Conservation (phyloP, 2,888 invertebrate genomes). For the Vannuccia rotundouncinata region DNA sequence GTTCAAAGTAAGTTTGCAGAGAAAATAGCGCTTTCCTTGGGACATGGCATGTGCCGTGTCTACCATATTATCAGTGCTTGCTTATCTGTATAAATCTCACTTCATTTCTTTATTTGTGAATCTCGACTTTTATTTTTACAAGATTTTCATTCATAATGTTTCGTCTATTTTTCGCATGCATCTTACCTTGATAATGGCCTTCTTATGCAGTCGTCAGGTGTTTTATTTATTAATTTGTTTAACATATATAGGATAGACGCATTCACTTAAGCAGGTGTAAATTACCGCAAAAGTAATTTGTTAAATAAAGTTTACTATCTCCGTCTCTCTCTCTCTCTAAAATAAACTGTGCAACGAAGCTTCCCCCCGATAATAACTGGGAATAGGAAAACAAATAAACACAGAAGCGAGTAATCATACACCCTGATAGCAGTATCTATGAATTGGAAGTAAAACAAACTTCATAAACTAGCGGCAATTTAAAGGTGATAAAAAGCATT, state of each 20-base stretch:
- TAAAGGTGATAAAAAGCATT: neutral
- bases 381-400: slow-evolving; percentile 9
- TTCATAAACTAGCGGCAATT: neutral
- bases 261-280: neutral
- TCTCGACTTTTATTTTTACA: neutral
- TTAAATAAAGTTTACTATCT: no score
- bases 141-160: neutral
- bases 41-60: neutral
- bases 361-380: no score
- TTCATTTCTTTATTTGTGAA: slow-evolving; percentile 22
- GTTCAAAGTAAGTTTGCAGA: slow-evolving; percentile 26
- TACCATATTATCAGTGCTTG: neutral
- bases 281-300: neutral
- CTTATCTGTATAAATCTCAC: neutral
- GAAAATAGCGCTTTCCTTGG: neutral
- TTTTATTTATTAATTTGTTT: neutral
- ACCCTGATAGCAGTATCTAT: neutral
- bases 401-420: neutral
- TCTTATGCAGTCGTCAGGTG: neutral
- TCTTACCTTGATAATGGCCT: neutral
- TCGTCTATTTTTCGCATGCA: neutral
- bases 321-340: no score
- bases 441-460: neutral
- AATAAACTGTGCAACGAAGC: no score
- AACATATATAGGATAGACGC: no score